Base-by-base conservation (phyloP, 2,888 invertebrate genomes). In the Lymantria dispar region DNA sequence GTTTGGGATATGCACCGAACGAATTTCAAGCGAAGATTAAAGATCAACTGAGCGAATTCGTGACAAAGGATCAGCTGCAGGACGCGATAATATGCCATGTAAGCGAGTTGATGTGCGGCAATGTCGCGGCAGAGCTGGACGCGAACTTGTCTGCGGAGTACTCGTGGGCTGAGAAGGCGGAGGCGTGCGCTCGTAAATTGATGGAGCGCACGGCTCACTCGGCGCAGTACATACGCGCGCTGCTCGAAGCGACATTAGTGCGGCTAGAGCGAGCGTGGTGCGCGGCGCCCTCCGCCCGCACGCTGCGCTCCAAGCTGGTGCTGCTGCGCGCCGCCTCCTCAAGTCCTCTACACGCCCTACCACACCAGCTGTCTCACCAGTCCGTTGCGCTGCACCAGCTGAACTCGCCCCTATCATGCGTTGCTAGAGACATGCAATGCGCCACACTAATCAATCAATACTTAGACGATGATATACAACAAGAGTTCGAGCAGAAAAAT, bases 181-280 rank as follows among this genome's bases (percentile, higher is more conserved):
- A 62, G 7, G 22, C 43, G 43, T 57, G 62, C 47, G 59, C 80
- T n/a, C 62, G 64, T 0, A 50, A 58, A 1, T 45, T 85, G n/a
- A 54, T 74, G 22, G 69, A 70, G 0, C 62, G 56, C 10, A 70
- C 77, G 0, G 47, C 69, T 0, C 67, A 77, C 44, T 77, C 85
- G 0, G 53, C 63, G 5, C 82, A 83, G 52, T 85, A 83, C 52
- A 60, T 70, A 0, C 68, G 69, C 13, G 66, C 64, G 8, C 47
- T 75, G 0, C 67, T 85, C 7, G 69, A 78, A 36, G 48, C 71
- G 0, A 75, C 79, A 0, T 71, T 76, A 51, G 58, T 54, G 3
- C 65, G 76, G n/a, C 56, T 81, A 5, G 14, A 48, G 29, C 64
- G 70, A 31, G 61, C 54, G 3, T 62, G 68, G 5, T n/a, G 45